Percentiles rank a stretch among this genome's conserved stretches.
Evolutionary conservation across 1,140 invertebrate genomes (phyloP).

Genomic region (Bombus consobrinus): DNA sequence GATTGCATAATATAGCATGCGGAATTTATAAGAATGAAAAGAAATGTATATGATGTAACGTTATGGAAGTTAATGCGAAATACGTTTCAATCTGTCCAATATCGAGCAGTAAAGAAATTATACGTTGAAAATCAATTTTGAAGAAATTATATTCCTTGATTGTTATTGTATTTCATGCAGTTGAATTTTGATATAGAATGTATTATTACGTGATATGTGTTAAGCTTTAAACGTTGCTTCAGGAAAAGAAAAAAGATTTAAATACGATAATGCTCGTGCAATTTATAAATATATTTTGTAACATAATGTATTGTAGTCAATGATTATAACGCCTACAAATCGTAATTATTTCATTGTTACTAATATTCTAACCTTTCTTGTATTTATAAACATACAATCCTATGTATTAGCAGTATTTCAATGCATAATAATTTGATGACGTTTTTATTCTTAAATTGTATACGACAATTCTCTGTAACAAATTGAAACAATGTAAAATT

Average conservation of each 20-base stretch:
- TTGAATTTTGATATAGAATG: constrained; percentile 47
- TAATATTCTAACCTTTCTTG: neutral
- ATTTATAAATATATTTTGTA: constrained; percentile 67
- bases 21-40: neutral
- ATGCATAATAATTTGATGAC: neutral
- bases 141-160: constrained; percentile 34
- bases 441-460: neutral
- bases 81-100: constrained; percentile 13
- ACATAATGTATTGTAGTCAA: constrained; percentile 37
- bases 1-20: constrained; percentile 41
- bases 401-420: neutral
- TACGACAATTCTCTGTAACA: constrained; percentile 4
- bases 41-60: constrained; percentile 27
- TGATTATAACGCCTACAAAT: constrained; percentile 17
- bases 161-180: constrained; percentile 35
- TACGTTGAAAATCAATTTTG: constrained; percentile 12
- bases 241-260: constrained; percentile 11
- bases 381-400: constrained; percentile 2
- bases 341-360: neutral
- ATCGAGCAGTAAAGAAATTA: neutral
- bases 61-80: neutral
- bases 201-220: constrained; percentile 38
- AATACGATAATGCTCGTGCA: constrained; percentile 15
- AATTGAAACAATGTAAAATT: constrained; percentile 4
- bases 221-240: constrained; percentile 55